phyloP scores from a whole-genome alignment of 2,888 invertebrate species.

The Nudaria mundana region DNA sequence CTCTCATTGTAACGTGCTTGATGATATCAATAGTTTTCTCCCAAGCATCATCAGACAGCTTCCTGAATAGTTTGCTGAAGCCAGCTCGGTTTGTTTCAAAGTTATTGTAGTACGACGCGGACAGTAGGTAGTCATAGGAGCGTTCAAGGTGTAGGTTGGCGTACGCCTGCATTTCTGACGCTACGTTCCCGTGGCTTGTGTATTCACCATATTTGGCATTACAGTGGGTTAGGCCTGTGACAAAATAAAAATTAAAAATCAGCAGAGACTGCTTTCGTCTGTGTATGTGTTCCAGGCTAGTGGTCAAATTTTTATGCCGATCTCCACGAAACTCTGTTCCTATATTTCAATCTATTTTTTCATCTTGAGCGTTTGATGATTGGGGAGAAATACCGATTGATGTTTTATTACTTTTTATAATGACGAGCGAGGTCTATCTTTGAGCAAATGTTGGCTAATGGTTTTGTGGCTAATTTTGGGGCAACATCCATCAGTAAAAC shows the following conservation, averaged over 20 bases:
- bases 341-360: no score
- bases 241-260: background rate
- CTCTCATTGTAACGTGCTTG: conserved; percentile 88
- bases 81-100: conserved; percentile 88
- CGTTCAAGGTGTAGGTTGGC: conserved; percentile 84
- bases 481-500: no score
- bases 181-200: conserved; percentile 67
- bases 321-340: no score
- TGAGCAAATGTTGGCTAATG: no score
- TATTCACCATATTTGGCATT: conserved; percentile 84
- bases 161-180: conserved; percentile 71
- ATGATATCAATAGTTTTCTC: conserved; percentile 87
- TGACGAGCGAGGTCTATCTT: no score
- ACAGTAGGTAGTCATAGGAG: conserved; percentile 88
- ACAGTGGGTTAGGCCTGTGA: conserved; percentile 76
- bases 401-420: no score
- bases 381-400: no score
- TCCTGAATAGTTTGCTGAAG: conserved; percentile 87
- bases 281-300: no score
- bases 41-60: conserved; percentile 88
- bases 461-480: no score
- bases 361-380: no score
- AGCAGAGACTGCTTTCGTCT: no score
- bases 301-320: no score
- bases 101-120: conserved; percentile 88